phyloP scores from a whole-genome alignment of 2,797 vertebrate species.

The Anguilla pacifica region DNA sequence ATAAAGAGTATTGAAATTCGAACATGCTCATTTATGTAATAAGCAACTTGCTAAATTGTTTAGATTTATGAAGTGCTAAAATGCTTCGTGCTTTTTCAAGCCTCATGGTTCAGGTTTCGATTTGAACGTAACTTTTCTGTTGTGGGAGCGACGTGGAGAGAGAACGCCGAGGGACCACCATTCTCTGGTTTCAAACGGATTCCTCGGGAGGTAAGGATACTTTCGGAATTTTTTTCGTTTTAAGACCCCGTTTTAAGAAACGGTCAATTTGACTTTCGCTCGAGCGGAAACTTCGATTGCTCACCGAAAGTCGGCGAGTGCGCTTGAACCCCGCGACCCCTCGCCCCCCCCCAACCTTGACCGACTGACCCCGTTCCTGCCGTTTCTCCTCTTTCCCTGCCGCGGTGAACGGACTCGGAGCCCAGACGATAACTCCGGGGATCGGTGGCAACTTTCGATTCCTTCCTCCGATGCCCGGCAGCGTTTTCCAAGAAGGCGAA shows the following conservation, averaged over 20 bases:
- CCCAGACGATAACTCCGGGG: slow-evolving; percentile 1
- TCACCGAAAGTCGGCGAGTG: neutral
- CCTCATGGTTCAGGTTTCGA: neutral
- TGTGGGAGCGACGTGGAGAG: neutral
- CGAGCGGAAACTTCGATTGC: neutral
- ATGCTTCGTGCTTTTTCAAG: neutral
- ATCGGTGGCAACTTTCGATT: slow-evolving; percentile 11
- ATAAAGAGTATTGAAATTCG: neutral
- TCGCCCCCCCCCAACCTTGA: neutral
- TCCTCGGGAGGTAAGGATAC: neutral
- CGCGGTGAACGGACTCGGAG: slow-evolving; percentile 1
- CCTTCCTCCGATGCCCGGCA: neutral
- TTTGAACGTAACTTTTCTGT: neutral
- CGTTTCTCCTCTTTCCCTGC: neutral
- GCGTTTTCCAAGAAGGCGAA: neutral
- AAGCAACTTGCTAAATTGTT: neutral
- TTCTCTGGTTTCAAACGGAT: neutral
- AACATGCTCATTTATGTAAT: neutral
- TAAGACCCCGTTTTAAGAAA: neutral
- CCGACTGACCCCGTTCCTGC: neutral
- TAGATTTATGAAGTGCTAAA: neutral
- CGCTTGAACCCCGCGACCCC: neutral
- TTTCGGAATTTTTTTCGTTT: neutral
- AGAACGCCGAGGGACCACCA: too few relatives aligned
- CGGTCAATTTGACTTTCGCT: neutral